Base-by-base conservation (phyloP, 1,140 invertebrate genomes). In the Antheraea mylitta region DNA sequence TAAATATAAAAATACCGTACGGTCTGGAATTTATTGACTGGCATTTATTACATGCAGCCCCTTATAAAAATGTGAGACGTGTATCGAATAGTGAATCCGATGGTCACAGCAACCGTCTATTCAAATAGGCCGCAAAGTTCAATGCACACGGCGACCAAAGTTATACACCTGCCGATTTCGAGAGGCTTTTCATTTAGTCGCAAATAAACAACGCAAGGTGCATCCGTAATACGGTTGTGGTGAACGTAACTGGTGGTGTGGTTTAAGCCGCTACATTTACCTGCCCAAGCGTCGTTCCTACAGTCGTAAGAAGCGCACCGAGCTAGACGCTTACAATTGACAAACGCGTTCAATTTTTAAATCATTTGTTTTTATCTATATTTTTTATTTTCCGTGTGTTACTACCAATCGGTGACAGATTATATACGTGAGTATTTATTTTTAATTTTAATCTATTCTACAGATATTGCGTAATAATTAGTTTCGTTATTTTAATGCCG, bases 51-150 rank as follows among this genome's bases (percentile, higher is more conserved):
- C 48, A 61, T 19, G 16, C 18, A 30, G 19, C 22, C 36, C 53
- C 18, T 80, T 82, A 84, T 42, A 84, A 84, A 86, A 81, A 84
- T 81, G 79, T 73, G 73, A 71, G 71, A 70, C 67, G 53, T 71
- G 68, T 76, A 68, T 68, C 66, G 70, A 45, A 64, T 19, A 30
- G 10, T 64, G 36, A 45, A 76, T 74, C 53, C 68, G 75, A 71
- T 71, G 73, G 19, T 79, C 66, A 81, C 81, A 72, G 83, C 79
- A 85, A 85, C 81, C 68, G 67, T 69, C 68, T 74, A 77, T 77
- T 81, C 81, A 85, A 85, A 83, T 81, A 80, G 76, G 80, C 80
- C 74, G 78, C 77, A 82, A 86, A 87, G 86, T 89, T 89, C 85
- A 89, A 86, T 72, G 86, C 78, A 82, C 85, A 87, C 62, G 36